Evolutionary conservation across 2,113 vertebrate genomes (phyloP).

Genomic region (Podiceps cristatus): DNA sequence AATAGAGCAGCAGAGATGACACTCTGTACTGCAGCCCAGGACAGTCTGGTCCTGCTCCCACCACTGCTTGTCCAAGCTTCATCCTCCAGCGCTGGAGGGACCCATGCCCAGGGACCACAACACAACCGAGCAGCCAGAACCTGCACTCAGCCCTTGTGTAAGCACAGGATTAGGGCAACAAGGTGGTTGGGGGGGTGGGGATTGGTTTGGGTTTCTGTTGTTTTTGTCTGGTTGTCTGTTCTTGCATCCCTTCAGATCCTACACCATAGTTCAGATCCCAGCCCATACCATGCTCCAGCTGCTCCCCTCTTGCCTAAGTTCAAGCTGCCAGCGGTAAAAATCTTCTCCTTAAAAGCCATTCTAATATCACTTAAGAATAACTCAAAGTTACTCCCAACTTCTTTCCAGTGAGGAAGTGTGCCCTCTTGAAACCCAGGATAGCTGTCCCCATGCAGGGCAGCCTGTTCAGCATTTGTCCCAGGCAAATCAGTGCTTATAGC

Average conservation of each 20-base stretch:
- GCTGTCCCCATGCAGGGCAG: not conserved
- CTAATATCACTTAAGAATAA: not conserved
- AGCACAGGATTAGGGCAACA: not conserved
- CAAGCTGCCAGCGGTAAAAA: not conserved
- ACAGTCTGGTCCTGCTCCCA: not conserved
- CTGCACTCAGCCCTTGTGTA: not conserved
- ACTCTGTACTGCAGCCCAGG: not conserved
- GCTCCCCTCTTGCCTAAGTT: not conserved
- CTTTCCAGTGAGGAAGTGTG: not conserved
- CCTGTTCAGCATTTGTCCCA: not conserved
- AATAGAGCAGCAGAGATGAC: not conserved
- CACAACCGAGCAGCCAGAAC: not conserved
- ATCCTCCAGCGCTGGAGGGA: not conserved
- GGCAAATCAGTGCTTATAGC: not conserved
- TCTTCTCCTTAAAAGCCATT: not conserved
- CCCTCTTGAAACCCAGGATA: not conserved
- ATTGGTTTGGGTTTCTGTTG: no score
- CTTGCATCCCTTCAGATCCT: not conserved
- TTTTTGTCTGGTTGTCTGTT: not conserved
- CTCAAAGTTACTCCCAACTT: not conserved
- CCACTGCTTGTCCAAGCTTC: not conserved
- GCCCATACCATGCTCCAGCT: not conserved
- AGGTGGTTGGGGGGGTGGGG: no score
- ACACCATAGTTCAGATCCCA: not conserved
- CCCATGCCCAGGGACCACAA: not conserved